A percentile compares a stretch with the other conserved stretches of the same genome.
Evolutionary conservation across 2,797 vertebrate genomes (phyloP).

Genomic region (Microtus agrestis): DNA sequence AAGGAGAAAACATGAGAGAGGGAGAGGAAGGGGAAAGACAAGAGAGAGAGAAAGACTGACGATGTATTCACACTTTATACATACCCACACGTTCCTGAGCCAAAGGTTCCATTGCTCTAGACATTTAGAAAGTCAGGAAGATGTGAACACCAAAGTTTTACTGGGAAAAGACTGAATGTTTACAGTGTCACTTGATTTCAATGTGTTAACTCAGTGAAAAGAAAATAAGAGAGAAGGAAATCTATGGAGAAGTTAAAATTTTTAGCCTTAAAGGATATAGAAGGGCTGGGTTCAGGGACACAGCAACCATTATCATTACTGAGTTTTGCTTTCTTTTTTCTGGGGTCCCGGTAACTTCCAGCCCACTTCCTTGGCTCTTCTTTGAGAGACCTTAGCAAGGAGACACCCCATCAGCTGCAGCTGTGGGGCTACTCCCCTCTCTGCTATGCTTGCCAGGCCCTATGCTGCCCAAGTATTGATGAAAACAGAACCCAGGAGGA

Average conservation of each 20-base stretch:
- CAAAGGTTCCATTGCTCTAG: neutral
- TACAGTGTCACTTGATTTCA: neutral
- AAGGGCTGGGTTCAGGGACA: neutral
- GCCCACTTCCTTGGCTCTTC: neutral
- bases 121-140: neutral
- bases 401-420: accelerated
- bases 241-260: neutral
- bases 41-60: neutral
- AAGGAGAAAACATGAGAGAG: neutral
- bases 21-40: neutral
- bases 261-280: neutral
- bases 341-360: neutral
- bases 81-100: neutral
- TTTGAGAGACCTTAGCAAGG: neutral
- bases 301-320: neutral
- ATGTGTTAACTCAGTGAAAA: neutral
- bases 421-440: accelerated
- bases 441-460: neutral
- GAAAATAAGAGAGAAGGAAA: neutral
- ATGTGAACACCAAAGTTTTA: neutral
- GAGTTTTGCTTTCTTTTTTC: neutral
- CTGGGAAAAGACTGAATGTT: neutral
- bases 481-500: neutral
- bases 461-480: neutral
- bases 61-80: no score